Evolutionary conservation across 2,888 invertebrate genomes (phyloP).

Genomic region (Cactoblastis cactorum): DNA sequence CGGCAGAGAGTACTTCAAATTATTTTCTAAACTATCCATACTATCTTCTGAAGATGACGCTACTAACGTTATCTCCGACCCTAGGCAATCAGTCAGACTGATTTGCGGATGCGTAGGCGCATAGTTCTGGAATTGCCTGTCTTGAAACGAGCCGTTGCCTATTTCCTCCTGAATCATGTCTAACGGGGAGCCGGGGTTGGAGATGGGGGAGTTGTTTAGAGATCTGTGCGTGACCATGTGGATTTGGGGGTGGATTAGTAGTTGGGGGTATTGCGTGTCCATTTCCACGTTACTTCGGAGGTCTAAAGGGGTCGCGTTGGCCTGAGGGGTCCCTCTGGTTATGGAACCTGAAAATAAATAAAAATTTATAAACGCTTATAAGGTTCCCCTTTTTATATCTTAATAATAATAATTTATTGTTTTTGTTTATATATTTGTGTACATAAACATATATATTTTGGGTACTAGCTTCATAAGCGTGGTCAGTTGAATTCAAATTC

Average conservation of each 20-base stretch:
- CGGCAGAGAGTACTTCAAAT: constrained; percentile 70
- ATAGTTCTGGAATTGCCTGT: constrained; percentile 46
- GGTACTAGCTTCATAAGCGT: too few species aligned
- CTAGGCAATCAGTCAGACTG: constrained; percentile 93
- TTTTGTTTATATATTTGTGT: too few species aligned
- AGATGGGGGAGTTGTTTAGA: constrained; percentile 81
- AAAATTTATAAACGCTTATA: too few species aligned
- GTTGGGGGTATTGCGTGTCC: constrained; percentile 64
- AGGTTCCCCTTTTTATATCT: too few species aligned
- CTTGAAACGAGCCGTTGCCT: constrained; percentile 63
- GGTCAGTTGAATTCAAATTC: too few species aligned
- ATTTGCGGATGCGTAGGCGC: constrained; percentile 87
- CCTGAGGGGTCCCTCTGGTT: constrained; percentile 82
- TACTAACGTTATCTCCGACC: constrained; percentile 89
- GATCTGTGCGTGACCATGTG: constrained; percentile 75
- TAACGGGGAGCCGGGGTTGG: constrained; percentile 83
- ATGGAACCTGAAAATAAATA: constrained; percentile 90
- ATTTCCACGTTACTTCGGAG: constrained; percentile 74
- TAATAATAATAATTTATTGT: too few species aligned
- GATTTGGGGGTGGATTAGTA: constrained; percentile 64
- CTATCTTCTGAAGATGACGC: constrained; percentile 87
- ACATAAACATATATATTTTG: too few species aligned
- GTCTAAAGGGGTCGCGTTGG: constrained; percentile 76
- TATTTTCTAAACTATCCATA: constrained; percentile 83
- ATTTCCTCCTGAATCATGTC: constrained; percentile 87